phyloP scores from a whole-genome alignment of 2,113 vertebrate species.

The Dipodomys stephensi region DNA sequence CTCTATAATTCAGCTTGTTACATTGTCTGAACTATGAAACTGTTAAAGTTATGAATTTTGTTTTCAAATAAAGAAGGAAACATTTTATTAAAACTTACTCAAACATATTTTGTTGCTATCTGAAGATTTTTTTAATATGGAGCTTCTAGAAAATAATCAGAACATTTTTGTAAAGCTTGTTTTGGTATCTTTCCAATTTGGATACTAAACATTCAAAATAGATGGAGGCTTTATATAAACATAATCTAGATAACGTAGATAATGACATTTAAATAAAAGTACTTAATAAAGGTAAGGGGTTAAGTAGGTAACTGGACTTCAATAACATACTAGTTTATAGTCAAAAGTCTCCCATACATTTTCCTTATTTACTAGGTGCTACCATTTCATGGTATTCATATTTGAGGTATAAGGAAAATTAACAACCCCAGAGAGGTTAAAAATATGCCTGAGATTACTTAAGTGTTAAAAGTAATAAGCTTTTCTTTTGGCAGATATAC shows the following conservation, averaged over 20 bases:
- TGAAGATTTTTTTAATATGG: background rate
- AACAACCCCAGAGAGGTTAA: background rate
- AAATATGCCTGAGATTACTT: background rate
- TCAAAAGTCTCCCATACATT: background rate
- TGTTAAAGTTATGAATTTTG: constrained; percentile 45
- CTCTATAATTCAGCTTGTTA: background rate
- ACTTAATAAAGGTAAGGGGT: background rate
- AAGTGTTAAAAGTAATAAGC: background rate
- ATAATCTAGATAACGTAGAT: background rate
- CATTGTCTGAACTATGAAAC: background rate
- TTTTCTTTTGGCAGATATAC: no score
- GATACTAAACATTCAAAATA: constrained; percentile 20
- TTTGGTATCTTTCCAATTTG: background rate
- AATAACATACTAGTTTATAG: background rate
- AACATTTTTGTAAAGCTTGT: constrained; percentile 20
- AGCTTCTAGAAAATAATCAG: background rate
- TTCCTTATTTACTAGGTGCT: background rate
- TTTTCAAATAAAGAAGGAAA: constrained; percentile 16
- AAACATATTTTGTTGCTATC: background rate
- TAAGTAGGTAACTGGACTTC: background rate
- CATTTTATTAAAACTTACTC: background rate
- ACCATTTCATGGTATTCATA: background rate
- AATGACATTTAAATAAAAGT: constrained; percentile 34
- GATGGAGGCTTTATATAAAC: background rate
- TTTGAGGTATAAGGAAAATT: background rate